phyloP scores from a whole-genome alignment of 2,797 vertebrate species.

The Platalea minor region DNA sequence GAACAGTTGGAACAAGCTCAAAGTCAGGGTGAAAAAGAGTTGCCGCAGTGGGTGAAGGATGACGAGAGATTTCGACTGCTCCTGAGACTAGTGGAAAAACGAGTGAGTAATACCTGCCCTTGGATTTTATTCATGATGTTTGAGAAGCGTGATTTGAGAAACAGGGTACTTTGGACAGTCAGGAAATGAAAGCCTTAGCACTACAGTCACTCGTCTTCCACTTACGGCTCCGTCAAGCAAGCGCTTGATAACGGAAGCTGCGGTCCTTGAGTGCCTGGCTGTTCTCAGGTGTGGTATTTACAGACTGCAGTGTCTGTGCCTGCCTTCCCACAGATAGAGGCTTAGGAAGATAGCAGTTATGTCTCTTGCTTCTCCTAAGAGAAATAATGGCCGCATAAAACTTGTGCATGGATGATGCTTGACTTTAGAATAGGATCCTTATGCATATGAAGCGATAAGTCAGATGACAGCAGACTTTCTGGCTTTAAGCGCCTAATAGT shows the following conservation, averaged over 20 bases:
- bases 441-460: not conserved
- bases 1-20: constrained; percentile 87
- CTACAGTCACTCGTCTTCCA: not conserved
- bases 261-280: not conserved
- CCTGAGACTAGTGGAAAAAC: constrained; percentile 89
- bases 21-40: constrained; percentile 84
- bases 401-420: not conserved
- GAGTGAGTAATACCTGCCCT: constrained; percentile 71
- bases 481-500: not conserved
- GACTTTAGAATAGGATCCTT: not conserved
- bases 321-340: not conserved
- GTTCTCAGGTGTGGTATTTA: not conserved
- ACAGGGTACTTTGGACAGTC: not conserved
- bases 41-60: constrained; percentile 86
- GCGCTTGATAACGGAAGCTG: not conserved
- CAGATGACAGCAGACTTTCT: not conserved
- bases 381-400: not conserved
- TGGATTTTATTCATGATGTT: not conserved
- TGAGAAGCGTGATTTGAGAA: not conserved
- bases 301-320: not conserved
- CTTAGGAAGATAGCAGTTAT: not conserved
- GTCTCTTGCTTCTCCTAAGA: not conserved
- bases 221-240: not conserved
- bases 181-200: not conserved
- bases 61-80: constrained; percentile 90